Conservation (phyloP, 2,888 invertebrate genomes). For the Lepidonotus clava region DNA sequence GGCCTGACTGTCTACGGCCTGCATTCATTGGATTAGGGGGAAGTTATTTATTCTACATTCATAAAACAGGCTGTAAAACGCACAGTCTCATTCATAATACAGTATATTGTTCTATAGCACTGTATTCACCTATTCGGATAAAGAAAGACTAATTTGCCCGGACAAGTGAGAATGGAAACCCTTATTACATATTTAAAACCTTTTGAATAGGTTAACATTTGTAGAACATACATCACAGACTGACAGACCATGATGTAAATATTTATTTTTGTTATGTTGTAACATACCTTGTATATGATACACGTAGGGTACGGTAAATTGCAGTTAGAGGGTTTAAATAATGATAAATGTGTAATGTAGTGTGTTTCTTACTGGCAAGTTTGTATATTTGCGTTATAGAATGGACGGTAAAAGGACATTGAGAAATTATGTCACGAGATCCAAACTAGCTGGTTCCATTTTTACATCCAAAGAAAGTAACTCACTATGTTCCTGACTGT, state of each 20-base stretch:
- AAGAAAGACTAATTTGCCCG: no score
- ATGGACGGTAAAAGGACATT: neutral
- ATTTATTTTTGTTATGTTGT: constrained; percentile 46
- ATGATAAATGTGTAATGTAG: constrained; percentile 5
- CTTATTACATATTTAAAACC: no score
- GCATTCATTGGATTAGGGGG: neutral
- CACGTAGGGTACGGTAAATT: neutral
- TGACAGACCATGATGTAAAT: constrained; percentile 5
- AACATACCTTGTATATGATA: constrained; percentile 39
- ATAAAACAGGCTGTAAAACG: no score
- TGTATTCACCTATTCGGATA: no score
- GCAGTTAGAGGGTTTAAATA: constrained; percentile 46
- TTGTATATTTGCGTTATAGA: constrained; percentile 19
- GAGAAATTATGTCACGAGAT: neutral
- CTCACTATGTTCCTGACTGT: neutral
- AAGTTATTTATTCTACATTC: neutral
- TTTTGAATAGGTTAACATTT: no score
- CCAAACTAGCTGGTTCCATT: neutral
- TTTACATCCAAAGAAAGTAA: constrained; percentile 6
- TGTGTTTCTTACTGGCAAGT: constrained; percentile 21
- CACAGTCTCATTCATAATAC: neutral
- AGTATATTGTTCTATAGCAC: neutral
- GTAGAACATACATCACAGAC: neutral
- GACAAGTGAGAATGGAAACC: no score
- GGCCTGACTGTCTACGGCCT: neutral